A percentile compares a stretch with the other conserved stretches of the same genome.
phyloP scores from a whole-genome alignment of 2,888 invertebrate genomes.

The Limenitis arthemis region DNA sequence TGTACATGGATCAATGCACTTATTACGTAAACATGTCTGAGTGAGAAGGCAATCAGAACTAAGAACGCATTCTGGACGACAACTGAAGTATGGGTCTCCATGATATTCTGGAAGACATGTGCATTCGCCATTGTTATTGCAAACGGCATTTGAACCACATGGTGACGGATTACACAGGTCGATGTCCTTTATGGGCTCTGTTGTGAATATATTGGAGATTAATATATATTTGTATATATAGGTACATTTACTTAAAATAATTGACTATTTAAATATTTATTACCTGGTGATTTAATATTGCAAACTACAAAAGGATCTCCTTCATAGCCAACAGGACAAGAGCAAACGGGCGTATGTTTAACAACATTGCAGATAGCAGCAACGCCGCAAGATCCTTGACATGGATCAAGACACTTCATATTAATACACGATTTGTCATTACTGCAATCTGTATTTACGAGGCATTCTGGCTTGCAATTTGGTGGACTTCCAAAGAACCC shows the following conservation, averaged over 20 bases:
- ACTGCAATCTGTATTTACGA: slow-evolving; percentile 81
- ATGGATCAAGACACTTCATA: slow-evolving; percentile 84
- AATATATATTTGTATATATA: not conserved
- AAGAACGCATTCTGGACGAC: slow-evolving; percentile 86
- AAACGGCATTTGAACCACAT: slow-evolving; percentile 84
- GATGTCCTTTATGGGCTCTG: slow-evolving; percentile 45
- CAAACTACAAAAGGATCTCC: slow-evolving; percentile 85
- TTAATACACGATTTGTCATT: slow-evolving; percentile 82
- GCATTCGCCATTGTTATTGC: slow-evolving; percentile 81
- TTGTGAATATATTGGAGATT: slow-evolving; percentile 17
- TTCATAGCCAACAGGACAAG: slow-evolving; percentile 73
- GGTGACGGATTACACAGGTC: slow-evolving; percentile 84
- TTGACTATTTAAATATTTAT: slow-evolving; percentile 6
- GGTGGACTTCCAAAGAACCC: slow-evolving; percentile 81
- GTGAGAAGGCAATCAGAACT: slow-evolving; percentile 85
- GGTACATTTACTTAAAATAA: not conserved
- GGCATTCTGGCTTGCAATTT: slow-evolving; percentile 82
- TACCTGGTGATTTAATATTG: slow-evolving; percentile 63
- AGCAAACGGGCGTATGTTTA: slow-evolving; percentile 83
- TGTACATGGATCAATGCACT: slow-evolving; percentile 89
- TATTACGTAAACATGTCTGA: slow-evolving; percentile 83
- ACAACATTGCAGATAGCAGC: slow-evolving; percentile 82
- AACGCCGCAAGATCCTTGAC: slow-evolving; percentile 82
- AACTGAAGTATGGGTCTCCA: slow-evolving; percentile 84
- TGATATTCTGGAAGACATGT: slow-evolving; percentile 82